A percentile compares a stretch with the other conserved stretches of the same genome.
Evolutionary conservation across 2,797 vertebrate species (phyloP).

Genomic region (Synanceia verrucosa): DNA sequence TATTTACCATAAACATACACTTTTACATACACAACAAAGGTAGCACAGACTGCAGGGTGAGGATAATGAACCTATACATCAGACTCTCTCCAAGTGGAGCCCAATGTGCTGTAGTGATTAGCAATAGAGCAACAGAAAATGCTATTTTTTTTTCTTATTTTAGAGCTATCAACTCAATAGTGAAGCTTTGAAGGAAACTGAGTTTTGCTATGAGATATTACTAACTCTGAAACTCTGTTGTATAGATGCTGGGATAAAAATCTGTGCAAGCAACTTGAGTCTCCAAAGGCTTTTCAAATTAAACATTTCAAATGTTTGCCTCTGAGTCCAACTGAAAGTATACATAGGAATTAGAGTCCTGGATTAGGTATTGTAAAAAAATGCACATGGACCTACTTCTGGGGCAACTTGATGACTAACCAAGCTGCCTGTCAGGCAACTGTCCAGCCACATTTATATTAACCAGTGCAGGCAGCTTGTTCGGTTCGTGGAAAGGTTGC

Average conservation of each 20-base stretch:
- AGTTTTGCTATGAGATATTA: background rate
- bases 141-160: background rate
- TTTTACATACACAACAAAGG: background rate
- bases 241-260: background rate
- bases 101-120: background rate
- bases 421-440: background rate
- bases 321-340: background rate
- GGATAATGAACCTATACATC: background rate
- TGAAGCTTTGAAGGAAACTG: background rate
- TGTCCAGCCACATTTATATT: background rate
- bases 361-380: background rate
- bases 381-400: background rate
- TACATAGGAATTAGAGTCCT: background rate
- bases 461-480: background rate
- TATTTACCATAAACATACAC: background rate
- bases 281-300: background rate
- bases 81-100: background rate
- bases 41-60: background rate
- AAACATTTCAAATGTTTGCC: background rate
- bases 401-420: background rate
- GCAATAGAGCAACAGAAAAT: background rate
- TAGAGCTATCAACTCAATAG: background rate
- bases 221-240: background rate
- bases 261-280: background rate
- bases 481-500: background rate